Evolutionary conservation across 1,140 invertebrate species (phyloP).

Genomic region (Drosophila trapezifrons): DNA sequence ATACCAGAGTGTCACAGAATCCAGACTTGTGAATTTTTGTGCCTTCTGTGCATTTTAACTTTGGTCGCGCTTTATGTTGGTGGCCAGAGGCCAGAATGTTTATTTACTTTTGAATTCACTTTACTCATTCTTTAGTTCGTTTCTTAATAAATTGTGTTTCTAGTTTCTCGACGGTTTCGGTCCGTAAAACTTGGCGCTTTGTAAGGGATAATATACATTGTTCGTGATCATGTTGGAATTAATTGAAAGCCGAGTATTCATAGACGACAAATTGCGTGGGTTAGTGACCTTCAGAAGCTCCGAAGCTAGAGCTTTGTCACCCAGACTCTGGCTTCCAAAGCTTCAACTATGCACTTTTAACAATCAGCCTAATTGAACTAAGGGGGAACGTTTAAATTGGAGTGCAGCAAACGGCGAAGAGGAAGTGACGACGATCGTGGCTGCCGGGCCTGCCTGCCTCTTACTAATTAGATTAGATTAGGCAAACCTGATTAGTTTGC

Average conservation of each 20-base stretch:
- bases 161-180: no score
- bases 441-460: slow-evolving; percentile 1
- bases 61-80: no score
- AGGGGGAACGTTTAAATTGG: slow-evolving; percentile 18
- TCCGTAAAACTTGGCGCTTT: neutral
- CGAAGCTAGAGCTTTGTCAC: slow-evolving; percentile 27
- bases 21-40: no score
- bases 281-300: slow-evolving; percentile 30
- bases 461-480: slow-evolving; percentile 73
- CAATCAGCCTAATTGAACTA: slow-evolving; percentile 36
- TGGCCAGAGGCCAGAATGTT: no score
- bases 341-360: slow-evolving; percentile 23
- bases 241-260: neutral
- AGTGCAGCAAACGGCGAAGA: slow-evolving; percentile 7
- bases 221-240: neutral
- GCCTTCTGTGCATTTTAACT: no score
- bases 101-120: neutral
- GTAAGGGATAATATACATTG: no score
- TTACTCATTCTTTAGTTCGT: neutral
- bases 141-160: neutral
- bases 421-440: slow-evolving; percentile 37
- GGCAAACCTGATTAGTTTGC: slow-evolving; percentile 59
- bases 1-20: no score
- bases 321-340: slow-evolving; percentile 13
- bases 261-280: neutral